Evolutionary conservation across 2,888 invertebrate genomes (phyloP), one percentile per base, ranked within the genome.

Genomic region (Drosophila mimetica): DNA sequence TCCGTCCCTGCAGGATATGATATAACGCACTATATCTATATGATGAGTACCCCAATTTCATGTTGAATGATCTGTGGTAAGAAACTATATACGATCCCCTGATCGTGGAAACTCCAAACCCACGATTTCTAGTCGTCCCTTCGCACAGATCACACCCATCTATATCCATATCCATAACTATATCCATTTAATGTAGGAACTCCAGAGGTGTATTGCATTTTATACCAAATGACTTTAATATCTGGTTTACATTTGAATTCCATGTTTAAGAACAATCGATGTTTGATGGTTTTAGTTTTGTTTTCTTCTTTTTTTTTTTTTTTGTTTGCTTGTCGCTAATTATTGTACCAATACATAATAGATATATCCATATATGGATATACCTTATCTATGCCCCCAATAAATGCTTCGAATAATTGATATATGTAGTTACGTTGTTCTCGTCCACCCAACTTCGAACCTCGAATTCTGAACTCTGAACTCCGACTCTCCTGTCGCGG

Each of bases 331-430:
- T 83, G 72, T 65, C 73, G 79, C 79, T 88, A 84, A 85, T 88
- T 88, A 88, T 84, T 88, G 87, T 88, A 83, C 87, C 88, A 77
- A 86, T 86, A 65, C 69, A 73, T 71, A 71, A 66, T 67, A 63
- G 63, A 58, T 53, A 76, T 54, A 71, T 59, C 75, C 53, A 57
- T 59, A 66, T 54, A 78, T 44, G 60, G 41, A 59, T 61, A 52
- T 41, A 58, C 37, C 55, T 54, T 34, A 48, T 64, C 70, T 67
- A 79, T 83, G 72, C 57, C 71, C 65, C 66, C 72, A 82, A 82
- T 90, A 90, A 90, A 90, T 90, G 90, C 90, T 90, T 88, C 74
- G 79, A 86, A 84, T 90, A 90, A 90, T 90, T 90, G 90, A 90
- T 90, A 87, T 87, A 79, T 76, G 88, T 89, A 88, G 81, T 79